Conservation (phyloP, 2,888 invertebrate genomes). For the Steinernema hermaphroditum region DNA sequence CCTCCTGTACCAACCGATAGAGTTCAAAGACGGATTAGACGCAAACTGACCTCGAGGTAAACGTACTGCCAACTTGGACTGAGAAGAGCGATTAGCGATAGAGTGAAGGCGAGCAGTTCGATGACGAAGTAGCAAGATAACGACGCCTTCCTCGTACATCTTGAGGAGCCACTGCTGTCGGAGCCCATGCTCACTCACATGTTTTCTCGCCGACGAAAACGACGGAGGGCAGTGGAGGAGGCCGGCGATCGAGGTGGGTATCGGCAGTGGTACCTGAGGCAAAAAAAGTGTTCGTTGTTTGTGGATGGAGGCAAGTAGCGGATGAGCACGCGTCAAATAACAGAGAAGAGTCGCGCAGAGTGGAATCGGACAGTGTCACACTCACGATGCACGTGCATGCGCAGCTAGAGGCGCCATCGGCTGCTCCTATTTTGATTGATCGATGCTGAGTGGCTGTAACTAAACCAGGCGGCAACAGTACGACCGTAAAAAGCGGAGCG, state of each 20-base stretch:
- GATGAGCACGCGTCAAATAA: slow-evolving; percentile 9
- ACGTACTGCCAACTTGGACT: slow-evolving; percentile 65
- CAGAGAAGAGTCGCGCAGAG: slow-evolving; percentile 11
- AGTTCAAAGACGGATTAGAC: slow-evolving; percentile 17
- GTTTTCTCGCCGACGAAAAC: background rate
- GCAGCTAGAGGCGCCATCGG: slow-evolving; percentile 26
- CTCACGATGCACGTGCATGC: slow-evolving; percentile 13
- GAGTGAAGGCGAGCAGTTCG: slow-evolving; percentile 56
- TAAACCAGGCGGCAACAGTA: slow-evolving; percentile 23
- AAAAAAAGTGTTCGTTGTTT: background rate
- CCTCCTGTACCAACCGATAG: slow-evolving; percentile 47
- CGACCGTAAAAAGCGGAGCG: slow-evolving; percentile 12
- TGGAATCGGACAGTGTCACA: background rate
- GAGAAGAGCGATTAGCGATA: slow-evolving; percentile 57
- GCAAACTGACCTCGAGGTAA: slow-evolving; percentile 55
- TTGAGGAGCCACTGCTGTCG: slow-evolving; percentile 27
- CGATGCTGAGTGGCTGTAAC: slow-evolving; percentile 20
- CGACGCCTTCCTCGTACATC: slow-evolving; percentile 21
- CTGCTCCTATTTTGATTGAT: slow-evolving; percentile 19
- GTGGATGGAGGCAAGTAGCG: background rate
- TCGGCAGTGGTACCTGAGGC: background rate
- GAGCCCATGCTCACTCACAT: slow-evolving; percentile 29
- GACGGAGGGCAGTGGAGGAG: background rate
- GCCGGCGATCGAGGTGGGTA: background rate
- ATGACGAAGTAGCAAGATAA: slow-evolving; percentile 55